phyloP scores from a whole-genome alignment of 2,888 invertebrate genomes.

The Nomada ruficornis region DNA sequence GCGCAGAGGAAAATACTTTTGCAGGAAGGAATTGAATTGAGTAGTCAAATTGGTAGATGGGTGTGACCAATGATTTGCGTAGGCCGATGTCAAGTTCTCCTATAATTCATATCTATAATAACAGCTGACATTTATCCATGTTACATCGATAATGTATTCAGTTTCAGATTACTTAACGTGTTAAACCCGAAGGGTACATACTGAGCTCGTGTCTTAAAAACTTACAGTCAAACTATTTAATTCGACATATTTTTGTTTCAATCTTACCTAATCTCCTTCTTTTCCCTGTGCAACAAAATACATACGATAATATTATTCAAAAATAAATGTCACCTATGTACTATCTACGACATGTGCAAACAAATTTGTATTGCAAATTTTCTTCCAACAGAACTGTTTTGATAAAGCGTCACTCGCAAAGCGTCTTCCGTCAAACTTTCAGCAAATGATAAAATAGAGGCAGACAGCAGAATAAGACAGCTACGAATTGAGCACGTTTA shows the following conservation, averaged over 20 bases:
- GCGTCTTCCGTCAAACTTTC: not conserved
- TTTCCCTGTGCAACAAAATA: too few relatives aligned
- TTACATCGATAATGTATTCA: not conserved
- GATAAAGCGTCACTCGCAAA: not conserved
- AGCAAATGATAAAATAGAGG: too few relatives aligned
- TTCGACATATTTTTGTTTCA: too few relatives aligned
- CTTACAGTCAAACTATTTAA: too few relatives aligned
- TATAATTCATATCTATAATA: not conserved
- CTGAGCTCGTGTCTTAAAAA: too few relatives aligned
- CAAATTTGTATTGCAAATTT: not conserved
- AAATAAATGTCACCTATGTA: too few relatives aligned
- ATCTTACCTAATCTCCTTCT: too few relatives aligned
- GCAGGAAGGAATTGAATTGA: not conserved
- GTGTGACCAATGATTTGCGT: not conserved
- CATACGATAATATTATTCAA: too few relatives aligned
- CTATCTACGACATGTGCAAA: too few relatives aligned
- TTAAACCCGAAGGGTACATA: too few relatives aligned
- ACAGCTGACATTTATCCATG: not conserved
- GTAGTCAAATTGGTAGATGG: not conserved
- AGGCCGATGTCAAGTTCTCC: not conserved
- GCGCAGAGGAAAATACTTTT: not conserved
- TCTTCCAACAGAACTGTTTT: not conserved
- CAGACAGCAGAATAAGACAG: too few relatives aligned
- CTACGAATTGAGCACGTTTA: too few relatives aligned
- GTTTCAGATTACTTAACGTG: not conserved